These are phyloP conservation scores for Epinephelus cyanopodus DNA, from an alignment of 2,113 vertebrate species.

Conservation along the genomic window DNA sequence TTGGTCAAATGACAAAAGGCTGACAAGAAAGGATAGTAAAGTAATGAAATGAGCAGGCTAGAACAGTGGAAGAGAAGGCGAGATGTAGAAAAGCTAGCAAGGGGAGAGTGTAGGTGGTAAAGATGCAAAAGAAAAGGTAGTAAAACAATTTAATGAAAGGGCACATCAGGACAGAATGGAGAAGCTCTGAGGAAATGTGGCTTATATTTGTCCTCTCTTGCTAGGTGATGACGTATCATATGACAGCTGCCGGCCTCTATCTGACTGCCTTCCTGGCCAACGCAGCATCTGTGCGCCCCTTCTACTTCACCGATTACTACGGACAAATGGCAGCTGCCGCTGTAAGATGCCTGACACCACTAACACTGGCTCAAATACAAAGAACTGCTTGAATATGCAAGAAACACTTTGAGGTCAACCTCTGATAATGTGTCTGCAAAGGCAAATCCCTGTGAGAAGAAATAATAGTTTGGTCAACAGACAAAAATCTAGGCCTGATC, in stretches of 20 bases:
- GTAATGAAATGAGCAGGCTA: not conserved
- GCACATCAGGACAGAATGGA: too few species aligned
- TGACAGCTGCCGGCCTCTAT: slow-evolving; percentile 85
- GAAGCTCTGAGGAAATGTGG: not conserved
- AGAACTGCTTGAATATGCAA: not conserved
- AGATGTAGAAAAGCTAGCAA: not conserved
- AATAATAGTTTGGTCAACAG: not conserved
- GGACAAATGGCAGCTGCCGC: slow-evolving; percentile 86
- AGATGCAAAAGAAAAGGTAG: too few species aligned
- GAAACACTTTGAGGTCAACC: not conserved
- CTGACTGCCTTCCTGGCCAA: slow-evolving; percentile 89
- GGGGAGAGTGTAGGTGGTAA: not conserved
- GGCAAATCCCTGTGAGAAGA: not conserved
- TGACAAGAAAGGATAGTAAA: not conserved
- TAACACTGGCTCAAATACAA: slow-evolving; percentile 12
- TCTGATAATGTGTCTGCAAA: not conserved
- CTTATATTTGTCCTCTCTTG: slow-evolving; percentile 30
- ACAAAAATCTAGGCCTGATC: not conserved
- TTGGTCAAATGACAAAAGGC: not conserved
- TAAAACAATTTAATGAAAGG: not conserved
- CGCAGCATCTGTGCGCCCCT: slow-evolving; percentile 65
- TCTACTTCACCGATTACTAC: slow-evolving; percentile 6
- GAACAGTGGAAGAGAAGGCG: not conserved
- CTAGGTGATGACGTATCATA: slow-evolving; percentile 89
- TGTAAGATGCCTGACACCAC: slow-evolving; percentile 81